These are phyloP conservation scores for Tachysurus vachellii DNA, from an alignment of 2,113 vertebrate species.

Conservation along the genomic window DNA sequence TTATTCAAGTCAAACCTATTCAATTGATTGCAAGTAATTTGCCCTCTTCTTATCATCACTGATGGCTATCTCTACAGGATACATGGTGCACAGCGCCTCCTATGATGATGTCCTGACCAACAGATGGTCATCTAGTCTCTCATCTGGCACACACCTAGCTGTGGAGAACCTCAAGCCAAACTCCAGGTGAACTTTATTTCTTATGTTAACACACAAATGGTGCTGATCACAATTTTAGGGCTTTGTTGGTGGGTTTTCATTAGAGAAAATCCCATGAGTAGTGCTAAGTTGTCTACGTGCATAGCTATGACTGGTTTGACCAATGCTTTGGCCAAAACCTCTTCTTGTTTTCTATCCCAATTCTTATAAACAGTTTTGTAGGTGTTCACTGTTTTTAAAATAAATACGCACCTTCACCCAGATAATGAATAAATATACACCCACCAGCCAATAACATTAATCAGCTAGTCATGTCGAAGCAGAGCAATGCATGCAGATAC, in stretches of 20 bases:
- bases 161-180: conserved; percentile 98
- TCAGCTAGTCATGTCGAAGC: not conserved
- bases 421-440: not conserved
- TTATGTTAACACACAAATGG: conserved; percentile 1
- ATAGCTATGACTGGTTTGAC: not conserved
- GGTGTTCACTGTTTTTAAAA: not conserved
- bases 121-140: conserved; percentile 84
- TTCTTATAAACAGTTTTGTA: not conserved
- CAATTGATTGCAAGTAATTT: not conserved
- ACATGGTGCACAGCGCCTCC: conserved; percentile 93
- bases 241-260: not conserved
- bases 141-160: conserved; percentile 83
- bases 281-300: not conserved
- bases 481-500: not conserved
- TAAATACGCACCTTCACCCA: not conserved
- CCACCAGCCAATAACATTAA: not conserved
- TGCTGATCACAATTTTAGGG: not conserved
- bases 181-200: conserved; percentile 78
- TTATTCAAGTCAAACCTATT: not conserved
- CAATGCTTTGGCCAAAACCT: not conserved
- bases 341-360: not conserved
- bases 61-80: conserved; percentile 74
- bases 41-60: not conserved
- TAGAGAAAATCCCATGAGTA: not conserved
- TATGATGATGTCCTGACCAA: conserved; percentile 95